Evolutionary conservation across 2,888 invertebrate species (phyloP).

Genomic region (Agrochola lota): DNA sequence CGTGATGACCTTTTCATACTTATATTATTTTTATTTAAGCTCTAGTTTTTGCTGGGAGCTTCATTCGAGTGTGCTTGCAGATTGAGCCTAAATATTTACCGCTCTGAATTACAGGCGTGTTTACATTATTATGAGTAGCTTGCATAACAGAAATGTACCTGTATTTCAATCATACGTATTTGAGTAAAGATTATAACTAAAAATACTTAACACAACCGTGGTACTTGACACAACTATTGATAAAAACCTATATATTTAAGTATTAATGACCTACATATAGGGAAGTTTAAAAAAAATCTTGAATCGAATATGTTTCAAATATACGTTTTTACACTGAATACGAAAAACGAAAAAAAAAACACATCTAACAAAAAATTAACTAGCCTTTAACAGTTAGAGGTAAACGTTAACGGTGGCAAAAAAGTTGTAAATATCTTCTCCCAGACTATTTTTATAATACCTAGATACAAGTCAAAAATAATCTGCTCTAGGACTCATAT

Average conservation of each 20-base stretch:
- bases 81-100: conserved; percentile 52
- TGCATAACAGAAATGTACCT: neutral
- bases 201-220: too few relatives aligned
- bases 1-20: conserved; percentile 18
- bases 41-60: conserved; percentile 30
- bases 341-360: neutral
- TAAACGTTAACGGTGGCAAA: neutral
- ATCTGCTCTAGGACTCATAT: neutral
- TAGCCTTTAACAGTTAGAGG: neutral
- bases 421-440: conserved; percentile 15
- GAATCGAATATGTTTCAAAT: neutral
- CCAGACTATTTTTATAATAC: neutral
- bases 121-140: conserved; percentile 21
- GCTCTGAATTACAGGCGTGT: conserved; percentile 9
- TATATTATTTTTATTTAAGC: conserved; percentile 46
- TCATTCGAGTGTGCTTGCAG: conserved; percentile 27
- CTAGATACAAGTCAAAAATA: conserved; percentile 4
- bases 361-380: neutral
- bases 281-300: neutral
- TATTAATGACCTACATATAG: neutral
- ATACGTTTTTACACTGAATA: neutral
- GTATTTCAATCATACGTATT: neutral
- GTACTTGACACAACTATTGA: neutral
- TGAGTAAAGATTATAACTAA: neutral
- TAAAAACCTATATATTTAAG: neutral